Base-by-base conservation (phyloP, 1,140 invertebrate species). In the Drosophila teissieri region DNA sequence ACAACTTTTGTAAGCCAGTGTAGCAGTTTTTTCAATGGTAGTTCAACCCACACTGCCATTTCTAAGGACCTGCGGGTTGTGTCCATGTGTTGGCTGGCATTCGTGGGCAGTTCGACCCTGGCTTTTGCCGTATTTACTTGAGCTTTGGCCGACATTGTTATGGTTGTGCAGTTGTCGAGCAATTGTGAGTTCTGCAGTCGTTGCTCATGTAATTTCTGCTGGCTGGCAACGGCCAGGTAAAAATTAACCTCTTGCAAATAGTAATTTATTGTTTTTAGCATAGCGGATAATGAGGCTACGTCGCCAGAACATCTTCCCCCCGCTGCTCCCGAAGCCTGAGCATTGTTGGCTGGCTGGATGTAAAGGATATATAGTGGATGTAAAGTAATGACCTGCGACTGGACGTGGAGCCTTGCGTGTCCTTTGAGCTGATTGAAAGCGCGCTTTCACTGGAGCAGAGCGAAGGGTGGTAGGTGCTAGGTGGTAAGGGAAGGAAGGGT, bases 211-310 rank as follows among this genome's bases (percentile, higher is more conserved):
- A 65, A 88, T 88, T 88, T 82, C 80, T 74, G 51, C 8, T 56
- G 34, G 72, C 69, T 70, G 54, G 61, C 78, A 78, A 58, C 79
- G 4, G 31, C 7, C 31, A 42, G 79, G 83, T 89, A 84, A 89
- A 86, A 86, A 89, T 88, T 83, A 86, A 86, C 75, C 70, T 83
- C 86, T 83, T 89, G 80, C 83, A 86, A 86, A 86, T 86, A 86
- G 80, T 86, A 86, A 86, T 86, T 86, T 86, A 89, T 86, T 86
- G 83, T 89, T 86, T 79, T 79, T 75, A 74, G 75, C 83, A 89
- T 79, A 49, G 73, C 65, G 75, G 75, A 83, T 89, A 88, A 89
- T 89, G 79, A 89, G 83, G 75, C 89, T 86, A 86, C 76, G 83
- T 7, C 27, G 27, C 27, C 67, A 60, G 70, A 46, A 40, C 14